Evolutionary conservation across 2,113 vertebrate genomes (phyloP), one percentile per base, ranked within the genome.

Genomic region (Polypterus bichir): DNA sequence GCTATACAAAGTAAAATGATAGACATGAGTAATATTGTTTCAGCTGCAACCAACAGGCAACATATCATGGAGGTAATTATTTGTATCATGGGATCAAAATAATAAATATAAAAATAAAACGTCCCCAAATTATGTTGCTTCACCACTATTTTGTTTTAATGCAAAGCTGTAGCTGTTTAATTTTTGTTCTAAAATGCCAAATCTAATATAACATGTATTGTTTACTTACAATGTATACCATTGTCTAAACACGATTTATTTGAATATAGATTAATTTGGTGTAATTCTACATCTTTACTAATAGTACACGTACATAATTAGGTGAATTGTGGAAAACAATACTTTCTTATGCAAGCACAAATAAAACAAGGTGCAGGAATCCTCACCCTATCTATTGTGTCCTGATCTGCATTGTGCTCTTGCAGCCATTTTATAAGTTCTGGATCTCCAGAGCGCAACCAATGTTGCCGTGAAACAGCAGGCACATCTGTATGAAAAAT

Each of bases 391-490:
- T 90, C 87, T 73, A 94, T 87, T 0, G 93, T 85, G 71, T 92
- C 91, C 57, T 91, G 82, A 55, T 97, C 94, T 2, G 89, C 92
- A 59, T 89, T 90, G 0, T 89, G 85, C 51, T 78, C 77, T 9
- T 69, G 81, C 63, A 98, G 82, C 96, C 94, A 97, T 56, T 77
- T 75, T 64, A 75, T 85, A 67, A 97, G 87, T 63, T 92, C 88
- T 1, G 83, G 71, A 68, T 93, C 89, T 63, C 81, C 81, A 0
- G 57, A 71, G 52, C 64, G 75, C 47, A 70, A 71, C 59, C 57
- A 64, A 62, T 68, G 79, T 62, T 73, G 74, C 8, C 63, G 65
- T 27, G 85, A 74, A 6, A 81, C 66, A 3, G 74, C 69, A 54
- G 85, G 77, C 62, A 81, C 75, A 69, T 87, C 94, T 97, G 72